These are phyloP conservation scores for Ophioderma brevispina DNA, from an alignment of 35 echinoderm and acorn worm species.

Conservation along the genomic window DNA sequence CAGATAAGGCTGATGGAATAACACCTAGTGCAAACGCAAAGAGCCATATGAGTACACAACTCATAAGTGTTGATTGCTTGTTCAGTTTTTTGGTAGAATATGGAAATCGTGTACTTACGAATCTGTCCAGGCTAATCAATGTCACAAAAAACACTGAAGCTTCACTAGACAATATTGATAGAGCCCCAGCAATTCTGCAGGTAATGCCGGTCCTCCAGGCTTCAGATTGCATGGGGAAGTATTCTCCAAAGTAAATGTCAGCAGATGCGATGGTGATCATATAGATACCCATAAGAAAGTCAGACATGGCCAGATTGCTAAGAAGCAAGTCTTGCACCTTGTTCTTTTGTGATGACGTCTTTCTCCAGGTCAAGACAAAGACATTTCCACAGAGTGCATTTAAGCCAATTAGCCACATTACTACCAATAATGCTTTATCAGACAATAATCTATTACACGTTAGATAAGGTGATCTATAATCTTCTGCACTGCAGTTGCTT, in stretches of 20 bases:
- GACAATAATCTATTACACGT: background rate
- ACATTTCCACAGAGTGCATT: background rate
- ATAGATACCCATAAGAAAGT: conserved; percentile 29
- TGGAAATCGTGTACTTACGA: conserved; percentile 34
- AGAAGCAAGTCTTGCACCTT: conserved; percentile 5
- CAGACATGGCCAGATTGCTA: conserved; percentile 29
- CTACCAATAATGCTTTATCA: background rate
- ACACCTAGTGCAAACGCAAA: too few relatives aligned
- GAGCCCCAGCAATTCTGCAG: conserved; percentile 32
- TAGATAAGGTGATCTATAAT: background rate
- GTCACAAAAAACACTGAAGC: conserved; percentile 35
- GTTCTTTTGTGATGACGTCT: background rate
- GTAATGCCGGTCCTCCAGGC: conserved; percentile 20
- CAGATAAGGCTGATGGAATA: too few relatives aligned
- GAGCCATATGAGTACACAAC: too few relatives aligned
- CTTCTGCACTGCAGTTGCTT: background rate
- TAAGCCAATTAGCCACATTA: background rate
- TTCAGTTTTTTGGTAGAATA: too few relatives aligned
- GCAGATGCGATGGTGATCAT: conserved; percentile 2
- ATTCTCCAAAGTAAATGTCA: conserved; percentile 20
- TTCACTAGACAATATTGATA: conserved; percentile 43
- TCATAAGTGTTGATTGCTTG: too few relatives aligned
- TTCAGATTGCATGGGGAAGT: conserved; percentile 20
- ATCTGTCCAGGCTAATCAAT: conserved; percentile 33
- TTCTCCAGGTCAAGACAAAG: background rate